Conservation (phyloP, 2,888 invertebrate species). For the Ectemnius continuus region DNA sequence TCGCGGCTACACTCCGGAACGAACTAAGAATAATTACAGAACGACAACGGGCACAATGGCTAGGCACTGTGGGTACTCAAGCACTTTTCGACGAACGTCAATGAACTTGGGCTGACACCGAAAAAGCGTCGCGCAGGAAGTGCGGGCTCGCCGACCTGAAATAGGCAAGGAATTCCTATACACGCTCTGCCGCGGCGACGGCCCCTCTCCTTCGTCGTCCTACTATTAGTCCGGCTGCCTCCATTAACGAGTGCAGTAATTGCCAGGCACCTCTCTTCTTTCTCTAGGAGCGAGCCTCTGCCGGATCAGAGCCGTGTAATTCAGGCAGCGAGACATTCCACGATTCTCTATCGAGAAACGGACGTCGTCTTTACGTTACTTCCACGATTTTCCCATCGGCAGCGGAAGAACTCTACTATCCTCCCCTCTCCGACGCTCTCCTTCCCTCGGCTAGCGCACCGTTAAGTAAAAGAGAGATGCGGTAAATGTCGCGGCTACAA, state of each 20-base stretch:
- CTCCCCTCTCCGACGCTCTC: too few species aligned
- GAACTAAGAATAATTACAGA: not conserved
- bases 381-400: constrained; percentile 61
- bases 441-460: too few species aligned
- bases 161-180: constrained; percentile 56
- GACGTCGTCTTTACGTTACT: constrained; percentile 18
- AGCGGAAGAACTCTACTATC: constrained; percentile 53
- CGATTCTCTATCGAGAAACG: constrained; percentile 58
- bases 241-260: constrained; percentile 63
- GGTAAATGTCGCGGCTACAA: constrained; percentile 49
- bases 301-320: constrained; percentile 61
- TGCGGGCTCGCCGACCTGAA: constrained; percentile 53
- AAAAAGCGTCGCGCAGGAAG: constrained; percentile 43
- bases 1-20: not conserved
- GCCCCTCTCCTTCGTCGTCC: constrained; percentile 15
- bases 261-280: constrained; percentile 53
- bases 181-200: too few species aligned
- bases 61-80: constrained; percentile 8
- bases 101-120: constrained; percentile 16
- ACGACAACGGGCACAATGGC: not conserved
- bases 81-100: not conserved
- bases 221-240: constrained; percentile 55
- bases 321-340: constrained; percentile 56
- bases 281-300: constrained; percentile 17
- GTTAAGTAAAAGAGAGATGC: constrained; percentile 55